Conservation (phyloP, 2,797 vertebrate genomes). For the Naso thynnoides region DNA sequence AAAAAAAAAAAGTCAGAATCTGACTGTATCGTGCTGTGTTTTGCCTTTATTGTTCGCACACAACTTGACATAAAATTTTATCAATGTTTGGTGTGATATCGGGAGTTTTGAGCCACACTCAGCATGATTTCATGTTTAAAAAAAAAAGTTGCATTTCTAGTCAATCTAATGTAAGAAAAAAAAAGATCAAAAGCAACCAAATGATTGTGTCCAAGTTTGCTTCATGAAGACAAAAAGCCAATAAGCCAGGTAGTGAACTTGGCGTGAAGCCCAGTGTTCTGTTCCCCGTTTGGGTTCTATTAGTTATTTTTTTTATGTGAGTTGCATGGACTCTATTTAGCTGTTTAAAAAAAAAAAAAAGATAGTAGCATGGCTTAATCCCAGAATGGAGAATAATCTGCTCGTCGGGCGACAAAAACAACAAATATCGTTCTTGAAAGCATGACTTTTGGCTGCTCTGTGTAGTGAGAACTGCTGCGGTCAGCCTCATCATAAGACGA, state of each 20-base stretch:
- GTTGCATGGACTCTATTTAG: constrained; percentile 78
- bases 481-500: constrained; percentile 22
- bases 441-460: constrained; percentile 63
- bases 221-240: constrained; percentile 21
- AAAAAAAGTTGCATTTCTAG: constrained; percentile 34
- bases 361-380: constrained; percentile 73
- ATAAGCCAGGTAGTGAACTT: constrained; percentile 17
- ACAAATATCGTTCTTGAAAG: constrained; percentile 55
- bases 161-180: constrained; percentile 17
- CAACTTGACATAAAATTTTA: constrained; percentile 53
- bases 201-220: constrained; percentile 29
- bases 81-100: constrained; percentile 67
- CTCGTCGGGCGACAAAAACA: constrained; percentile 45
- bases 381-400: constrained; percentile 47
- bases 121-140: constrained; percentile 63
- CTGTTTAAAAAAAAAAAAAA: constrained; percentile 52
- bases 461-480: constrained; percentile 28
- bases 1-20: constrained; percentile 12
- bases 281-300: constrained; percentile 37
- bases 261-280: constrained; percentile 38
- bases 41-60: constrained; percentile 65
- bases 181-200: constrained; percentile 2
- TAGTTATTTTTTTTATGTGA: constrained; percentile 44
- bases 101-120: constrained; percentile 56
- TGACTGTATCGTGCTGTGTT: constrained; percentile 69